Evolutionary conservation across 2,113 vertebrate genomes (phyloP).

Genomic region (Rhinolophus sinicus): DNA sequence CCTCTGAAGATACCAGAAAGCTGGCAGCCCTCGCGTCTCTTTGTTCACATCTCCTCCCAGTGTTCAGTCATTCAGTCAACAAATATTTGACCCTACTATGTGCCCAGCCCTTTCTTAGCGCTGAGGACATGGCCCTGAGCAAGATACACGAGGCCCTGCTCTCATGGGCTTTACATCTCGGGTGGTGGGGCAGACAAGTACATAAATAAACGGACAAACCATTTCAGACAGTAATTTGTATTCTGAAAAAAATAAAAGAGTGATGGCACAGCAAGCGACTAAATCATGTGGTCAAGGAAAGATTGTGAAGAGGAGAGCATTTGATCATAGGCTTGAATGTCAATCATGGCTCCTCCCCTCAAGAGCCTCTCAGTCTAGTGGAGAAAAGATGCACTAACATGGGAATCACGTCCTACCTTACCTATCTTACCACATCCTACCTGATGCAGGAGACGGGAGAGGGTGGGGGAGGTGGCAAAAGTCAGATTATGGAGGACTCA

Average conservation of each 20-base stretch:
- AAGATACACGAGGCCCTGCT: neutral
- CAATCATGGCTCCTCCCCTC: neutral
- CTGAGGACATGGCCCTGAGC: fast-evolving
- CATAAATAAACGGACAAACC: neutral
- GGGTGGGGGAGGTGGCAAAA: neutral
- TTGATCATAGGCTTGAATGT: neutral
- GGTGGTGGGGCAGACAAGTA: neutral
- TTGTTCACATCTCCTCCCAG: neutral
- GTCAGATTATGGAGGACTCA: neutral
- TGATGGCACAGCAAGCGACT: neutral
- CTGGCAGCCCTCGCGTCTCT: fast-evolving
- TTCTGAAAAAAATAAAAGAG: neutral
- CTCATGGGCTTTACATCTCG: neutral
- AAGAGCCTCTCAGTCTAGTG: neutral
- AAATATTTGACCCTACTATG: neutral
- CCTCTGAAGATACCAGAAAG: neutral
- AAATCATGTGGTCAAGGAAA: neutral
- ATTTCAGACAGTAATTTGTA: neutral
- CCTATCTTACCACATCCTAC: neutral
- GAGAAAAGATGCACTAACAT: neutral
- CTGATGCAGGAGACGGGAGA: neutral
- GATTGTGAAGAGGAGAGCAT: neutral
- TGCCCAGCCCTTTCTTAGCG: neutral
- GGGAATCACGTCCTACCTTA: neutral
- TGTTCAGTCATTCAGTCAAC: neutral